Percentiles rank a stretch among this genome's conserved stretches.
Evolutionary conservation across 2,888 invertebrate species (phyloP).

Genomic region (Achlya flavicornis): DNA sequence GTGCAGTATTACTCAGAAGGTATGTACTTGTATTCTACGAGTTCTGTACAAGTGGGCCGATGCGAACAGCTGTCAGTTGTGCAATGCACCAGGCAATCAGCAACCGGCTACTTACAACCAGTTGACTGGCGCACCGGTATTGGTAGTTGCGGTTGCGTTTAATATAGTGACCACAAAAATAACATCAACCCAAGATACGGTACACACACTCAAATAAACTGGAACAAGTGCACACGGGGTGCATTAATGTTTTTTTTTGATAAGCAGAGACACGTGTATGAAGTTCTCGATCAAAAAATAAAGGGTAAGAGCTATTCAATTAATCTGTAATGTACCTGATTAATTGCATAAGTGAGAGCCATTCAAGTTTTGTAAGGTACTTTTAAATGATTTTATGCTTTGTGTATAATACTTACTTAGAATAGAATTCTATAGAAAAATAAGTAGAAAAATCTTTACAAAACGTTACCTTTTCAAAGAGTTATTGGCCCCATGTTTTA

Average conservation of each 20-base stretch:
- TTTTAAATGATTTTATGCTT: too few species aligned
- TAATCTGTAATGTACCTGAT: not conserved
- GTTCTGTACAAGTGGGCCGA: slow-evolving; percentile 13
- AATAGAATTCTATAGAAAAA: too few species aligned
- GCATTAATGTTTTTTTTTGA: not conserved
- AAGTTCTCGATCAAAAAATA: not conserved
- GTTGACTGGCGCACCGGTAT: slow-evolving; percentile 1
- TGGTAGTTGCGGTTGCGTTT: not conserved
- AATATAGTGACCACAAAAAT: slow-evolving; percentile 1
- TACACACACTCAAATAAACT: slow-evolving; percentile 22
- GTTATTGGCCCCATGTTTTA: too few species aligned
- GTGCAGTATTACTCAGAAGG: slow-evolving; percentile 44
- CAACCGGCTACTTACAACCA: slow-evolving; percentile 20
- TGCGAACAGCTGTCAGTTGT: slow-evolving; percentile 26
- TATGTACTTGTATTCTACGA: slow-evolving; percentile 14
- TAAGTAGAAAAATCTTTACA: too few species aligned
- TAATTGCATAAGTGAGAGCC: too few species aligned
- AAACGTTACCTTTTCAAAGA: too few species aligned
- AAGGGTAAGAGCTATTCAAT: not conserved
- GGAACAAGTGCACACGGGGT: not conserved
- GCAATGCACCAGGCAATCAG: slow-evolving; percentile 31
- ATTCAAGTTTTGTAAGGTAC: too few species aligned
- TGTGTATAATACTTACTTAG: too few species aligned
- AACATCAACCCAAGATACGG: slow-evolving; percentile 14
- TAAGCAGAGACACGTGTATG: not conserved